Percentiles rank a stretch among this genome's conserved stretches.
These are phyloP conservation scores for Cyanistes caeruleus DNA, from an alignment of 2,113 vertebrate genomes.

Conservation along the genomic window DNA sequence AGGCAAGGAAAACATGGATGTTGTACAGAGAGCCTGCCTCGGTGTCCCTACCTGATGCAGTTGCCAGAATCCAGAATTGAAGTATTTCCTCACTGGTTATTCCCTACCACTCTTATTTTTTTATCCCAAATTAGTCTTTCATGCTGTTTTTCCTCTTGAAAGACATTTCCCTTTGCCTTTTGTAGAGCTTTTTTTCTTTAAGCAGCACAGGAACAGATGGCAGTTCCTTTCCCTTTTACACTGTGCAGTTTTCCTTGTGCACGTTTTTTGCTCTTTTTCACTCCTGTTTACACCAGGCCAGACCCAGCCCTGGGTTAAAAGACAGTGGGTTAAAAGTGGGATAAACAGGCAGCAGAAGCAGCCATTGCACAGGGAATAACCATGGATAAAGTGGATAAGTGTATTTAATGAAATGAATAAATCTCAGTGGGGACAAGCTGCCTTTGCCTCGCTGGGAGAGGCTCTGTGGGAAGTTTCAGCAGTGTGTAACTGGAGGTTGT, in stretches of 20 bases:
- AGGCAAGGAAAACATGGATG: background rate
- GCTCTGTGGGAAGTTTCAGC: background rate
- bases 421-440: background rate
- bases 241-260: background rate
- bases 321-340: background rate
- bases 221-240: background rate
- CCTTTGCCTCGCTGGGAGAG: background rate
- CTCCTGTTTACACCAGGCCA: background rate
- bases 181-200: background rate
- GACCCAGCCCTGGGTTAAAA: background rate
- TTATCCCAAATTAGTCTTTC: background rate
- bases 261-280: background rate
- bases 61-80: background rate
- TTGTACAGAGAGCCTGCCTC: background rate
- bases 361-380: background rate
- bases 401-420: background rate
- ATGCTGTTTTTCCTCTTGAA: background rate
- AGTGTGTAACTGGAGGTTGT: background rate
- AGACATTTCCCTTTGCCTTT: background rate
- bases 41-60: fast-evolving
- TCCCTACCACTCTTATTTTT: background rate
- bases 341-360: background rate
- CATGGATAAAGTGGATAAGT: background rate
- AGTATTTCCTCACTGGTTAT: background rate
- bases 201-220: background rate